A percentile compares a stretch with the other conserved stretches of the same genome.
Evolutionary conservation across 2,797 vertebrate genomes (phyloP).

Genomic region (Sparidentex hasta): DNA sequence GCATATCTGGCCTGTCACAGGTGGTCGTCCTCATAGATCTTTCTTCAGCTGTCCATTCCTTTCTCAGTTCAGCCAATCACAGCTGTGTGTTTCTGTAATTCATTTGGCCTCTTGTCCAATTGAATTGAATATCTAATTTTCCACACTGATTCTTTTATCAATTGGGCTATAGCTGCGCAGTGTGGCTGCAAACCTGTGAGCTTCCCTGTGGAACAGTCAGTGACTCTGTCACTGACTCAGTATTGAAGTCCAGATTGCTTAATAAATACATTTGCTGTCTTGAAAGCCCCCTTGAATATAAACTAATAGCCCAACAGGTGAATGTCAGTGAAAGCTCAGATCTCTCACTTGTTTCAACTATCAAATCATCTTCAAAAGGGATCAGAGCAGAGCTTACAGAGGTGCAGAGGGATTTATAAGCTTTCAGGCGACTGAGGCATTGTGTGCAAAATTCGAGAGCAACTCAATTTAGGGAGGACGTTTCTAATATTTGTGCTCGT

Average conservation of each 20-base stretch:
- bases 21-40: too few species aligned
- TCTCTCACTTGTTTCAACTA: constrained; percentile 43
- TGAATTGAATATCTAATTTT: neutral
- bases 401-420: constrained; percentile 36
- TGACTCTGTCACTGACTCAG: constrained; percentile 11
- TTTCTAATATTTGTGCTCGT: constrained; percentile 46
- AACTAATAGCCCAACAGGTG: constrained; percentile 6
- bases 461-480: constrained; percentile 32
- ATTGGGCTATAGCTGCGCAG: neutral
- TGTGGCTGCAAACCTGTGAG: neutral
- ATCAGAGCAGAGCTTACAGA: constrained; percentile 32
- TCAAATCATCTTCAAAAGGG: constrained; percentile 44
- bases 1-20: neutral
- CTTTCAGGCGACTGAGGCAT: constrained; percentile 36
- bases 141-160: neutral
- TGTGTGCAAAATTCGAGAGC: constrained; percentile 43
- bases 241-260: neutral
- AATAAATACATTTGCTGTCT: constrained; percentile 6
- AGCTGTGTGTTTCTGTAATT: neutral
- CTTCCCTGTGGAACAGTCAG: neutral
- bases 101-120: neutral
- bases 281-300: constrained; percentile 12
- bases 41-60: neutral
- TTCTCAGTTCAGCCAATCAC: neutral
- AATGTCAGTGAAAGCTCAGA: constrained; percentile 11